Evolutionary conservation across 2,113 vertebrate genomes (phyloP), one percentile per base, ranked within the genome.

Genomic region (Eira barbara): DNA sequence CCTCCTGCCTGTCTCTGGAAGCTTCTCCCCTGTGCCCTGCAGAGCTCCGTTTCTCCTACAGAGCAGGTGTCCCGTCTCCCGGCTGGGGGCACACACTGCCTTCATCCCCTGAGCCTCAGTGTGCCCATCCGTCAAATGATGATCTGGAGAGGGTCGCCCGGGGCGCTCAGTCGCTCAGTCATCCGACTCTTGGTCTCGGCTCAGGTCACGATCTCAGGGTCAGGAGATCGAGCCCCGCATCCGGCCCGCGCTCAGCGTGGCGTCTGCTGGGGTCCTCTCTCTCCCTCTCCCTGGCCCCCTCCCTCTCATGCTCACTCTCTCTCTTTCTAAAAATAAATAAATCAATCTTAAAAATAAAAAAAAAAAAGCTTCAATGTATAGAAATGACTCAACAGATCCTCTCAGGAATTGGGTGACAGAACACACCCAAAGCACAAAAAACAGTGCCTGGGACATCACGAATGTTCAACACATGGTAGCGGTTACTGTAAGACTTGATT

Each of bases 11-110:
- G 31, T 14, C 69, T 8, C 12, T 0, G 8, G 67, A 42, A 42
- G 34, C 29, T 10, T 20, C 17, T 29, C 17, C 2, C 29, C 34
- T 1, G 10, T 8, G 7, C 31, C 67, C 27, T 13, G 1, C 0
- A 0, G 5, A 42, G 25, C 34, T 21, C 52, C 47, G 11, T 20
- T 27, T 73, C 34, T 27, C 20, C 61, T 73, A 17, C 63, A 59
- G 6, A 89, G 15, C 2, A 0, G 4, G 6, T n/a, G 10, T 47
- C 63, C 42, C 2, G 45, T 67, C 27, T 84, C 67, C 93, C 57
- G 73, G 59, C 39, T 65, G 7, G 4, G 9, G 31, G 29, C 61
- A n/a, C 61, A n/a, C 59, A 13, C 4, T 59, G 25, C 31, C 12
- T n/a, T 7, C n/a, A 65, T 20, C n/a, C n/a, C 13, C 76, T 21